Evolutionary conservation across 2,888 invertebrate species (phyloP).

Genomic region (Eudemis profundana): DNA sequence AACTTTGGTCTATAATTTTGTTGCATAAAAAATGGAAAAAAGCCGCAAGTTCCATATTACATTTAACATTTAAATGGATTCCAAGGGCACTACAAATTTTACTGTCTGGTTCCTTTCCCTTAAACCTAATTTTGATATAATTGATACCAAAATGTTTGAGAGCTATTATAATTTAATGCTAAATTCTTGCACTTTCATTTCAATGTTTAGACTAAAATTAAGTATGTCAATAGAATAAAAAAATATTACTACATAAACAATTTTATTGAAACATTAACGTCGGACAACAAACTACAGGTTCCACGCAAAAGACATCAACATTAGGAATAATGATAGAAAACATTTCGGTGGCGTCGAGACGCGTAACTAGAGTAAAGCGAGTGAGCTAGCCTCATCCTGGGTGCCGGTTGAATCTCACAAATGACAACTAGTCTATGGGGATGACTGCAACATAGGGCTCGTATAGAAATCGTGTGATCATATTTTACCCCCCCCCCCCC

Average conservation of each 20-base stretch:
- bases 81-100: conserved; percentile 65
- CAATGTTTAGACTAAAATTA: conserved; percentile 79
- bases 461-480: too few species aligned
- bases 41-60: conserved; percentile 53
- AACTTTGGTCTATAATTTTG: conserved; percentile 36
- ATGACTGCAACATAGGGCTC: conserved; percentile 63
- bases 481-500: too few species aligned
- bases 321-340: conserved; percentile 59
- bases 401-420: conserved; percentile 67
- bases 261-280: conserved; percentile 82
- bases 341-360: conserved; percentile 52
- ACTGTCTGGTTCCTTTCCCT: conserved; percentile 59
- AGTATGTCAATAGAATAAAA: conserved; percentile 83
- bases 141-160: conserved; percentile 69
- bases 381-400: conserved; percentile 56
- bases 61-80: conserved; percentile 59
- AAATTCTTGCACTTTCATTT: conserved; percentile 77
- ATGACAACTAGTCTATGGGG: conserved; percentile 72
- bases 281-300: conserved; percentile 83
- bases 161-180: conserved; percentile 77
- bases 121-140: conserved; percentile 73
- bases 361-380: conserved; percentile 56
- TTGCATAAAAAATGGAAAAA: conserved; percentile 25
- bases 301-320: conserved; percentile 76
- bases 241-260: conserved; percentile 83